Conservation (phyloP, 23 tunicate species). For the Trididemnum miniatum region DNA sequence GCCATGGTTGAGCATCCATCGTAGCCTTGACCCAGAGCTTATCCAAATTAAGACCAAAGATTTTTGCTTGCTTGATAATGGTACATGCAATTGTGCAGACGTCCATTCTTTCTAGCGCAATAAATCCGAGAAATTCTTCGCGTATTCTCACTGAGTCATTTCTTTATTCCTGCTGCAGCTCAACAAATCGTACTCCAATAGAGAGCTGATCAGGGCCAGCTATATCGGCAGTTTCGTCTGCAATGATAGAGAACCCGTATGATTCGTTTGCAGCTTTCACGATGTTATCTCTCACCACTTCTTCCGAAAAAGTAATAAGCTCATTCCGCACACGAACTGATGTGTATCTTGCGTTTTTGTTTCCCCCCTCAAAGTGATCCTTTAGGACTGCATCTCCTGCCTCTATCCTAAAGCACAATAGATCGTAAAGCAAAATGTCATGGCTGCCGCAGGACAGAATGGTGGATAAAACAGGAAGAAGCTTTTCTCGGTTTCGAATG, state of each 20-base stretch:
- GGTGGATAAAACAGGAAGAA: too few relatives aligned
- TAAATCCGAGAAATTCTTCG: too few relatives aligned
- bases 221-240: too few relatives aligned
- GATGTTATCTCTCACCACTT: not conserved
- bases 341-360: too few relatives aligned
- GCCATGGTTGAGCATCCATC: slow-evolving; percentile 9
- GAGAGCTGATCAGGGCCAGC: not conserved
- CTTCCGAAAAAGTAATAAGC: too few relatives aligned
- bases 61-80: not conserved
- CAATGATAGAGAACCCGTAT: not conserved
- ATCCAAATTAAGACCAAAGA: too few relatives aligned
- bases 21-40: not conserved
- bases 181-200: not conserved
- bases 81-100: not conserved
- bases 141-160: too few relatives aligned
- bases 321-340: too few relatives aligned
- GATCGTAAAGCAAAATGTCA: not conserved
- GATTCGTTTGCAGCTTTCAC: not conserved
- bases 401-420: too few relatives aligned
- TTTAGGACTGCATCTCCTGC: slow-evolving; percentile 15
- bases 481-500: too few relatives aligned
- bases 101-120: not conserved
- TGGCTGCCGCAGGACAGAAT: not conserved
- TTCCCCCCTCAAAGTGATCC: too few relatives aligned
- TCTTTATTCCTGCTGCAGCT: slow-evolving; percentile 2